These are phyloP conservation scores for Danio choprae DNA, from an alignment of 2,797 vertebrate genomes.

Conservation along the genomic window DNA sequence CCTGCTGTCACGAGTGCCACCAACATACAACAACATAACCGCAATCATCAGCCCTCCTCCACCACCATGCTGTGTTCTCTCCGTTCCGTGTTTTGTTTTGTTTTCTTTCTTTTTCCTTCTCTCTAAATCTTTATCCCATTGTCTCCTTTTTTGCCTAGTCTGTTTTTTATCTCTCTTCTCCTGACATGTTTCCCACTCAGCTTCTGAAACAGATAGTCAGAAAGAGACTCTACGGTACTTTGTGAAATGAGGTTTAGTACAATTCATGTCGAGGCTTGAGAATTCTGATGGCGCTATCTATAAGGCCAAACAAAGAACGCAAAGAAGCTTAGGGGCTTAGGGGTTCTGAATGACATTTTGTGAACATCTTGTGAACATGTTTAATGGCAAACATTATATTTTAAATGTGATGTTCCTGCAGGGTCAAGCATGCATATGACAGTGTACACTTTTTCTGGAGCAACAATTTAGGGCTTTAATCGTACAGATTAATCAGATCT, in stretches of 20 bases:
- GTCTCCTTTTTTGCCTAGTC: neutral
- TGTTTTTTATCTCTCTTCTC: conserved; percentile 2
- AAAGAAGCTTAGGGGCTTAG: conserved; percentile 30
- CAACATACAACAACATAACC: conserved; percentile 20
- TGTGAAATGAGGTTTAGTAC: conserved; percentile 23
- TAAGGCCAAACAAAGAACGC: conserved; percentile 9
- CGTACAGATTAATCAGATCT: neutral
- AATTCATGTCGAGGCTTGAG: conserved; percentile 37
- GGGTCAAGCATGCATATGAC: neutral
- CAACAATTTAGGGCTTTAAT: neutral
- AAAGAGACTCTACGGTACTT: neutral
- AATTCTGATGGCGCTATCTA: conserved; percentile 5
- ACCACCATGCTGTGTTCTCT: conserved; percentile 24
- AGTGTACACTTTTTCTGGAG: neutral
- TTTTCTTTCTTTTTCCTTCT: neutral
- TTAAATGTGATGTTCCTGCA: neutral
- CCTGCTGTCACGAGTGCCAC: conserved; percentile 43
- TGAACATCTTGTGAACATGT: neutral
- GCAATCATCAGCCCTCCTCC: conserved; percentile 19
- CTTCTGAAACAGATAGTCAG: conserved; percentile 11
- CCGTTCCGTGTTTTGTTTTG: neutral
- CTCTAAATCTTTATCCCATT: neutral
- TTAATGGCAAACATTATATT: neutral
- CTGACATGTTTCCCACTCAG: neutral
- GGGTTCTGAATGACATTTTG: neutral